These are phyloP conservation scores for Pungitius pungitius DNA, from an alignment of 2,113 vertebrate species.

Conservation along the genomic window DNA sequence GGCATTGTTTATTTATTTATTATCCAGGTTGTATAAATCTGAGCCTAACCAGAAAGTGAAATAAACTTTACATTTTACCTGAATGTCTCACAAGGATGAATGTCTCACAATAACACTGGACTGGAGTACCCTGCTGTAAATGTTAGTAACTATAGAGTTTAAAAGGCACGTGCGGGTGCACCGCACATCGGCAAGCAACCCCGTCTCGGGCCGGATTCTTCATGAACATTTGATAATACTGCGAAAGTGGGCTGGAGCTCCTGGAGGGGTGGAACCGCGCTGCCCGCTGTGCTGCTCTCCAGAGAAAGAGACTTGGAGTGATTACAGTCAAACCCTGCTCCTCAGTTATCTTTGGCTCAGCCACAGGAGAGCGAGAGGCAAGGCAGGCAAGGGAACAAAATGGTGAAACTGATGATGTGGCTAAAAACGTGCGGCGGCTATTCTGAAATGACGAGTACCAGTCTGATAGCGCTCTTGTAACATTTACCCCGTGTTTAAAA, in stretches of 20 bases:
- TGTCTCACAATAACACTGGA: constrained; percentile 74
- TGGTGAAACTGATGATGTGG: constrained; percentile 69
- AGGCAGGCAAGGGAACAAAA: constrained; percentile 53
- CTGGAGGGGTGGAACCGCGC: constrained; percentile 59
- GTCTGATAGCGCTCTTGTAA: constrained; percentile 31
- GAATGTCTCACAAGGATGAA: constrained; percentile 47
- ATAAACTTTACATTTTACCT: constrained; percentile 60
- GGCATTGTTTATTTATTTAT: constrained; percentile 76
- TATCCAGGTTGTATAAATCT: constrained; percentile 74
- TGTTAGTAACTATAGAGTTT: constrained; percentile 21
- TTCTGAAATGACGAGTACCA: constrained; percentile 49
- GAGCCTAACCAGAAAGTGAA: constrained; percentile 72
- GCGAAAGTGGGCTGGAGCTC: constrained; percentile 61
- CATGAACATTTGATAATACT: constrained; percentile 39
- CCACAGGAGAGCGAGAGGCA: constrained; percentile 66
- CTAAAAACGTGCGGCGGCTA: constrained; percentile 62
- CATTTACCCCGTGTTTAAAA: constrained; percentile 24
- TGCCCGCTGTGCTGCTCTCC: constrained; percentile 71
- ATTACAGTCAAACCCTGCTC: constrained; percentile 73
- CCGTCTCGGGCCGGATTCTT: constrained; percentile 37
- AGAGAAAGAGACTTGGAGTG: constrained; percentile 74
- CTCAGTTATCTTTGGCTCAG: constrained; percentile 78
- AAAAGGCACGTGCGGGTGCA: constrained; percentile 5
- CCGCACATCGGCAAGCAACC: constrained; percentile 14
- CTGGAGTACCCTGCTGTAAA: constrained; percentile 61